Conservation (phyloP, 1,140 invertebrate species). For the Bombus balteatus region DNA sequence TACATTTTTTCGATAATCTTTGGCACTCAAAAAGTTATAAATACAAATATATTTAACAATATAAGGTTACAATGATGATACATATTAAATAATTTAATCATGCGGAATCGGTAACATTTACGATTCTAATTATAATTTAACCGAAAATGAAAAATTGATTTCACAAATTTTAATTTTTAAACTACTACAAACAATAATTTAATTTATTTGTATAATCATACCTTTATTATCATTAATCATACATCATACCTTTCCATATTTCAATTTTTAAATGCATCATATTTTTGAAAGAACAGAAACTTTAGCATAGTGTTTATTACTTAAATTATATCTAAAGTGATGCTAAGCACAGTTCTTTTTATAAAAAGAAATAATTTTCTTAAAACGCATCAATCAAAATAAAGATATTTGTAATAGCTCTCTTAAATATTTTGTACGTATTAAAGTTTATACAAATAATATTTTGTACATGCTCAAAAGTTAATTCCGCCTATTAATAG, state of each 20-base stretch:
- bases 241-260: background rate
- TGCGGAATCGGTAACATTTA: background rate
- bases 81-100: background rate
- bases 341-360: background rate
- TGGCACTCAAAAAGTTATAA: background rate
- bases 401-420: too few relatives aligned
- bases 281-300: background rate
- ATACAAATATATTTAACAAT: background rate
- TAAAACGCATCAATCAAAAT: background rate
- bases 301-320: background rate
- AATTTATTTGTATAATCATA: conserved; percentile 1
- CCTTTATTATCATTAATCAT: background rate
- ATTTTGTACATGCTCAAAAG: background rate
- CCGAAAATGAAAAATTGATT: background rate
- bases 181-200: background rate
- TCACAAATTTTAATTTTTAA: background rate
- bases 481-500: background rate
- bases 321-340: background rate
- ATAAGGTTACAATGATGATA: background rate
- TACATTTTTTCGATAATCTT: background rate
- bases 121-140: background rate
- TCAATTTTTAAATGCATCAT: background rate
- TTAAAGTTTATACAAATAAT: background rate
- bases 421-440: background rate
- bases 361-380: background rate